Evolutionary conservation across 2,888 invertebrate species (phyloP).

Genomic region (Incurvaria masculella): DNA sequence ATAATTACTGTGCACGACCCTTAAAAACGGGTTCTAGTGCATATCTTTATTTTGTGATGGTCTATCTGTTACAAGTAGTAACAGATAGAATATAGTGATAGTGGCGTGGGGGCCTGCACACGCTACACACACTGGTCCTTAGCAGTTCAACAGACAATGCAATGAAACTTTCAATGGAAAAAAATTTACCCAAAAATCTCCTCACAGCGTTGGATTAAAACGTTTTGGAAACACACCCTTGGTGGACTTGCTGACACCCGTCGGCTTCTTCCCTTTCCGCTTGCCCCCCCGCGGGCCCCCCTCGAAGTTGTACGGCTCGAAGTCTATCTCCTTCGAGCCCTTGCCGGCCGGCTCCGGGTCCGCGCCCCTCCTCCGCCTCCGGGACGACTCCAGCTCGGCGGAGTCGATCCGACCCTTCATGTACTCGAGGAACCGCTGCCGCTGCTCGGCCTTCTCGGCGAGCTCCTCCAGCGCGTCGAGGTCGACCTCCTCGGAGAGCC

Average conservation of each 20-base stretch:
- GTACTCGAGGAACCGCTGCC: slow-evolving; percentile 37
- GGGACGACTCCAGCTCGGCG: slow-evolving; percentile 33
- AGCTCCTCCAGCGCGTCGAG: slow-evolving; percentile 29
- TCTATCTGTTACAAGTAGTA: too few relatives aligned
- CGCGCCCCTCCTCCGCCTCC: slow-evolving; percentile 35
- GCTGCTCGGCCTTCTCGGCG: slow-evolving; percentile 32
- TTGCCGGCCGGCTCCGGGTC: slow-evolving; percentile 32
- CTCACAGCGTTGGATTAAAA: too few relatives aligned
- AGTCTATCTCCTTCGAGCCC: slow-evolving; percentile 50
- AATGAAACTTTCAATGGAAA: too few relatives aligned
- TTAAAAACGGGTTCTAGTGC: too few relatives aligned
- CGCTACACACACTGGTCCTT: too few relatives aligned
- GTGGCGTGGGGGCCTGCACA: too few relatives aligned
- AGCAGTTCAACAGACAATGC: too few relatives aligned
- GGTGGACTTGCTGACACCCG: slow-evolving; percentile 21
- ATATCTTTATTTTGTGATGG: too few relatives aligned
- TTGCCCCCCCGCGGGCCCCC: slow-evolving; percentile 42
- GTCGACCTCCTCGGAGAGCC: slow-evolving; percentile 31
- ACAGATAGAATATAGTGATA: too few relatives aligned
- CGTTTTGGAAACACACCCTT: too few relatives aligned
- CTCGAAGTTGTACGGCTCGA: slow-evolving; percentile 60
- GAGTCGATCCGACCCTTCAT: slow-evolving; percentile 34
- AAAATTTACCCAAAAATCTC: too few relatives aligned
- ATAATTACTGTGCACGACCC: too few relatives aligned
- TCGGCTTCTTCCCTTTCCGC: slow-evolving; percentile 35